phyloP scores from a whole-genome alignment of 2,797 vertebrate species.

The Paedocypris micromegethes region DNA sequence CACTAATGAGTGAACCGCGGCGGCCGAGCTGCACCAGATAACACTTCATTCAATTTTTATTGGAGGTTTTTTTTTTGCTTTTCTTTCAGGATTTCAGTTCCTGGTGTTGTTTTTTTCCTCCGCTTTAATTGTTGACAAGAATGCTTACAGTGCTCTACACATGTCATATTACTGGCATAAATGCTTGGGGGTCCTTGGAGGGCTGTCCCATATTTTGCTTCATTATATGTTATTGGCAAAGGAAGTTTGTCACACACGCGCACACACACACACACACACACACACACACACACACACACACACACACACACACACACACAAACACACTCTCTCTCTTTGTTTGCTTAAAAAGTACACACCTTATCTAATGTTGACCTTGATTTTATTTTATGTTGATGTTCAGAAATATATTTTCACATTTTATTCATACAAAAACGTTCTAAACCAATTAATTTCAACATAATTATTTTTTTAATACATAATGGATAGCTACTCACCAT shows the following conservation, averaged over 20 bases:
- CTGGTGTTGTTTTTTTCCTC: conserved; percentile 1
- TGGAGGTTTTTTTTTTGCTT: conserved; percentile 48
- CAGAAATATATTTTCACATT: no score
- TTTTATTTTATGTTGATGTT: no score
- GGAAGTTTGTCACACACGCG: background rate
- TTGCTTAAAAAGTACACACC: no score
- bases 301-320: no score
- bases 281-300: no score
- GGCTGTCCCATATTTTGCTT: conserved; percentile 35
- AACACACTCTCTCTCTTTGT: no score
- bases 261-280: no score
- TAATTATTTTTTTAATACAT: no score
- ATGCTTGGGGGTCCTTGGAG: conserved; percentile 36
- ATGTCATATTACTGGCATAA: conserved; percentile 13
- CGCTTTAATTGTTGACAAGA: conserved; percentile 58
- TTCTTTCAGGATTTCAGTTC: conserved; percentile 27
- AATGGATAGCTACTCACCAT: no score
- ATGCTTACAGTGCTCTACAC: conserved; percentile 45
- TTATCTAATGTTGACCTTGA: no score
- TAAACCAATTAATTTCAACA: no score
- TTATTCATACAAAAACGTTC: no score
- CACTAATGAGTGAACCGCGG: conserved; percentile 55
- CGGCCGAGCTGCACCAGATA: conserved; percentile 53
- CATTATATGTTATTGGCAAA: conserved; percentile 32
- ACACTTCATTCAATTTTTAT: conserved; percentile 29